Evolutionary conservation across 2,113 vertebrate genomes (phyloP).

Genomic region (Paramormyrops kingsleyae): DNA sequence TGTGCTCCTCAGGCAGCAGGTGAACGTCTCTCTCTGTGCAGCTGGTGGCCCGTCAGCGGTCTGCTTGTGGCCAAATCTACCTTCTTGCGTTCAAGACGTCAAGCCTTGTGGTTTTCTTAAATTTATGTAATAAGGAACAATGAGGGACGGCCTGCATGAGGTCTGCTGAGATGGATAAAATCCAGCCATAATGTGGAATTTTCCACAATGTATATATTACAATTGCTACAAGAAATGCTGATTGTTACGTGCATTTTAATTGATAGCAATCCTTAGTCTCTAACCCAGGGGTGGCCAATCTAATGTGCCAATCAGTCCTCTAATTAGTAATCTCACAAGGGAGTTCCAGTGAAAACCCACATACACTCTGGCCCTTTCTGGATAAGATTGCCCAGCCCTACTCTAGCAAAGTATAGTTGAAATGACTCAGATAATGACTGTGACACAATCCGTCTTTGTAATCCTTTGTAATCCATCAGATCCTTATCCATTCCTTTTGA

Average conservation of each 20-base stretch:
- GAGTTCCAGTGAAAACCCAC: no score
- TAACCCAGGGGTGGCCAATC: no score
- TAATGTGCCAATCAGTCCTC: no score
- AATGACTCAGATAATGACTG: background rate
- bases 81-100: background rate
- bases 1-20: background rate
- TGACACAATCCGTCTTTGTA: background rate
- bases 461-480: slow-evolving; percentile 3
- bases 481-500: background rate
- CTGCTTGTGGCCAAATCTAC: background rate
- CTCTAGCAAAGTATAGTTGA: background rate
- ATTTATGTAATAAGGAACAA: background rate
- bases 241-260: background rate
- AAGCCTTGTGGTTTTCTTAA: background rate
- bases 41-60: background rate
- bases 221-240: background rate
- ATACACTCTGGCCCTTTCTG: no score
- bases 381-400: no score
- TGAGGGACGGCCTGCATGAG: background rate
- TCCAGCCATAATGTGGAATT: background rate
- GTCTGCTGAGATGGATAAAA: background rate
- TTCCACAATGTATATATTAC: background rate
- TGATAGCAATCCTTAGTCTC: background rate
- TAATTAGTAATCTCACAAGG: no score
- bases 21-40: background rate